Percentiles rank a stretch among this genome's conserved stretches.
Evolutionary conservation across 2,797 vertebrate species (phyloP).

Genomic region (Anabacerthia variegaticeps): DNA sequence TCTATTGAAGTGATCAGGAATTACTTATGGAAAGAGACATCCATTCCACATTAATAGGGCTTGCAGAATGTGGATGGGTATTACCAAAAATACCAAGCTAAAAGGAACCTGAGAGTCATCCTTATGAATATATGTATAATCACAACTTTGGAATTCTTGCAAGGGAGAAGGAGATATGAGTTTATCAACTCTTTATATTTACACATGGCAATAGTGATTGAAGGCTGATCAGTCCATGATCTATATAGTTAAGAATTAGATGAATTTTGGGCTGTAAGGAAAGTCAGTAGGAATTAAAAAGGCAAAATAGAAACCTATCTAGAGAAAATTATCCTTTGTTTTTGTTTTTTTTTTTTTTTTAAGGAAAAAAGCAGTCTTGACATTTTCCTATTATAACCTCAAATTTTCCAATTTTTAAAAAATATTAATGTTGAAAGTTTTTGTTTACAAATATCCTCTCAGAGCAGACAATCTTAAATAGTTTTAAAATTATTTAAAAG

Average conservation of each 20-base stretch:
- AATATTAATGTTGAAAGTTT: background rate
- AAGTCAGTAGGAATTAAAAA: background rate
- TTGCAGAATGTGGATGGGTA: background rate
- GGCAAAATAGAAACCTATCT: background rate
- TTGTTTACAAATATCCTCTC: background rate
- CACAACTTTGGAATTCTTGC: background rate
- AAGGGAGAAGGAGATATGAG: background rate
- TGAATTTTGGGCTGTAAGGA: background rate
- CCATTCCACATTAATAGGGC: background rate
- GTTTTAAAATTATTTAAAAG: background rate
- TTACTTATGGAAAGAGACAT: background rate
- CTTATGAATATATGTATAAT: background rate
- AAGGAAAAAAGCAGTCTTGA: accelerated
- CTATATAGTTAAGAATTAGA: background rate
- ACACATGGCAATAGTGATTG: background rate
- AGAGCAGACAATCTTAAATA: background rate
- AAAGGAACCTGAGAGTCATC: background rate
- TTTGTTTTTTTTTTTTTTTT: background rate
- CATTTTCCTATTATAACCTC: background rate
- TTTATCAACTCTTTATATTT: background rate
- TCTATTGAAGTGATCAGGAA: background rate
- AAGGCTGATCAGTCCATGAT: background rate
- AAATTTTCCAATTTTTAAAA: background rate
- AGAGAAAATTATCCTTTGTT: background rate
- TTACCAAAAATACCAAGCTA: background rate